Conservation (phyloP, 1,140 invertebrate species). For the Thalassaphorura encarpata region DNA sequence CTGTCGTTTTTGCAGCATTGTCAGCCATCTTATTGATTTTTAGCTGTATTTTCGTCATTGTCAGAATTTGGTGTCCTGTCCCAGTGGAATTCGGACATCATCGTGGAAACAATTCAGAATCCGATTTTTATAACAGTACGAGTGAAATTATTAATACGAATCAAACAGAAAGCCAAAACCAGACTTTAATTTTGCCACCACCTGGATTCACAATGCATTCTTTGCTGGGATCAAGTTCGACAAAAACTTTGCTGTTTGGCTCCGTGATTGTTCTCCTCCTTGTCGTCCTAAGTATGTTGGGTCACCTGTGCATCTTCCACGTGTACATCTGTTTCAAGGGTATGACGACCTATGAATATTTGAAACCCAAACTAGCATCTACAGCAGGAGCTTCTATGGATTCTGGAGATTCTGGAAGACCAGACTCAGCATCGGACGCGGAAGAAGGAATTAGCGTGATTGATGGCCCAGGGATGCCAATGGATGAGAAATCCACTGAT, state of each 20-base stretch:
- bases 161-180: neutral
- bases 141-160: neutral
- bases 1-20: slow-evolving; percentile 69
- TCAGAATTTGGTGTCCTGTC: slow-evolving; percentile 32
- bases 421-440: neutral
- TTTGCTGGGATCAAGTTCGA: neutral
- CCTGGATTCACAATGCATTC: neutral
- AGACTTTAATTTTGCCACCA: neutral
- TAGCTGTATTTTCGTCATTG: slow-evolving; percentile 56
- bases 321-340: slow-evolving; percentile 74
- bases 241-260: slow-evolving; percentile 46
- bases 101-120: neutral
- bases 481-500: neutral
- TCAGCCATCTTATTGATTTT: slow-evolving; percentile 57
- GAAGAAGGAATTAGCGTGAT: neutral
- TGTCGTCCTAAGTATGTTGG: slow-evolving; percentile 61
- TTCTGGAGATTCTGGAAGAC: too few relatives aligned
- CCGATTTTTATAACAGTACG: neutral
- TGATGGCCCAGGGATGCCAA: neutral
- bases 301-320: slow-evolving; percentile 83
- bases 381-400: neutral
- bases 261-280: slow-evolving; percentile 57
- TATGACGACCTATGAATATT: slow-evolving; percentile 79
- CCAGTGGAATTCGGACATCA: neutral
- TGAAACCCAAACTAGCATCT: slow-evolving; percentile 19